Conservation (phyloP, 2,113 vertebrate genomes). For the Atherinomorus stipes region DNA sequence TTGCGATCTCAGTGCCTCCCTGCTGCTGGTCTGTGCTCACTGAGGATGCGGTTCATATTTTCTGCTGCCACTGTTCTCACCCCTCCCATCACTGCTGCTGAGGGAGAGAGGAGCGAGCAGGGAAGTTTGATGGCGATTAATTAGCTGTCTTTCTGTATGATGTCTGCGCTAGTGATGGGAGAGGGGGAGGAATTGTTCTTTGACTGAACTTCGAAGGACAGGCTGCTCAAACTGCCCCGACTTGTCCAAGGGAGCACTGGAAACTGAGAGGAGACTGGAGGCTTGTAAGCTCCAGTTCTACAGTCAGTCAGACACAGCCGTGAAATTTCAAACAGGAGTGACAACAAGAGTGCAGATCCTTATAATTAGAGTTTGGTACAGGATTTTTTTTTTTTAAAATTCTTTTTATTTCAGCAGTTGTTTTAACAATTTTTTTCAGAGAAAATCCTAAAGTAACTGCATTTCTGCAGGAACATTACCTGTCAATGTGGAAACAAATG, state of each 20-base stretch:
- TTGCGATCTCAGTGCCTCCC: constrained; percentile 48
- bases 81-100: constrained; percentile 59
- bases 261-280: constrained; percentile 21
- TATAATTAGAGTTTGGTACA: neutral
- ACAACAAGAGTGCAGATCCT: constrained; percentile 9
- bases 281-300: constrained; percentile 16
- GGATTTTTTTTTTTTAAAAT: neutral
- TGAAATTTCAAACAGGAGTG: neutral
- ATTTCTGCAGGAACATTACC: neutral
- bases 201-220: constrained; percentile 59
- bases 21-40: constrained; percentile 64
- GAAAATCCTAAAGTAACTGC: too few relatives aligned
- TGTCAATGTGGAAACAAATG: neutral
- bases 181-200: constrained; percentile 63
- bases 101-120: constrained; percentile 60
- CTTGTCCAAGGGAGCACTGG: constrained; percentile 19
- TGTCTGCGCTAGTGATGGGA: constrained; percentile 55
- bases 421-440: neutral
- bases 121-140: constrained; percentile 79
- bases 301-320: constrained; percentile 14
- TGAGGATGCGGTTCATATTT: constrained; percentile 71
- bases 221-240: constrained; percentile 38
- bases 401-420: too few relatives aligned
- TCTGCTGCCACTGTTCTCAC: constrained; percentile 67
- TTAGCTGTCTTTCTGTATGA: constrained; percentile 74